These are phyloP conservation scores for Antennarius maculatus DNA, from an alignment of 2,797 vertebrate genomes.

Conservation along the genomic window DNA sequence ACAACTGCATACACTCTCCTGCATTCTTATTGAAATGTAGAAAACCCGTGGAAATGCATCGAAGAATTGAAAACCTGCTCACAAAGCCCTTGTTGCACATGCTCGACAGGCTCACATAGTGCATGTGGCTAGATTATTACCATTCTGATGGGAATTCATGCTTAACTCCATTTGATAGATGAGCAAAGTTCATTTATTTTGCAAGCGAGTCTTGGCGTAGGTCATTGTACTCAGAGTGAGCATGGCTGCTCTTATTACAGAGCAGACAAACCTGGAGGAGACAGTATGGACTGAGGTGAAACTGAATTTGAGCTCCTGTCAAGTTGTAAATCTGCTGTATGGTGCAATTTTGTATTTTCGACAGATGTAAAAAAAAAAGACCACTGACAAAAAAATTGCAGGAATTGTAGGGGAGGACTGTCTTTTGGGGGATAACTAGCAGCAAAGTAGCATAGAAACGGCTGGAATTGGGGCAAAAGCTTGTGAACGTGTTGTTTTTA, in stretches of 20 bases:
- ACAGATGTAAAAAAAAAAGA: constrained; percentile 48
- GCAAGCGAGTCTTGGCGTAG: constrained; percentile 23
- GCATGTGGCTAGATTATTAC: neutral
- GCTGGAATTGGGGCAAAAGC: neutral
- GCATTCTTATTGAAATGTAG: neutral
- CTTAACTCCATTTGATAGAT: constrained; percentile 36
- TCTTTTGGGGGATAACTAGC: constrained; percentile 17
- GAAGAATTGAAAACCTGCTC: neutral
- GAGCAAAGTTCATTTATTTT: constrained; percentile 47
- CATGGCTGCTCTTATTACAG: constrained; percentile 56
- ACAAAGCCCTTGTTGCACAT: neutral
- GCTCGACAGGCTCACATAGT: neutral
- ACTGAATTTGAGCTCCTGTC: constrained; percentile 62
- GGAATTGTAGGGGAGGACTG: constrained; percentile 39
- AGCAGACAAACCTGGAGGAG: constrained; percentile 45
- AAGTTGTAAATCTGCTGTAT: constrained; percentile 56
- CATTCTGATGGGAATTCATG: constrained; percentile 2
- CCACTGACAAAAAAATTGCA: constrained; percentile 62
- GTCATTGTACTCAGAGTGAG: constrained; percentile 48
- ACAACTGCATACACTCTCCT: neutral
- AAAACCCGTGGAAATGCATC: neutral
- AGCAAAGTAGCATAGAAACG: neutral
- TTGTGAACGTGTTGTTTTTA: too few relatives aligned
- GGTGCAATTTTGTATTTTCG: constrained; percentile 50
- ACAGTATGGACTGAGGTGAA: constrained; percentile 44